phyloP scores from a whole-genome alignment of 1,140 invertebrate species.

The Stegodyphus dumicola region DNA sequence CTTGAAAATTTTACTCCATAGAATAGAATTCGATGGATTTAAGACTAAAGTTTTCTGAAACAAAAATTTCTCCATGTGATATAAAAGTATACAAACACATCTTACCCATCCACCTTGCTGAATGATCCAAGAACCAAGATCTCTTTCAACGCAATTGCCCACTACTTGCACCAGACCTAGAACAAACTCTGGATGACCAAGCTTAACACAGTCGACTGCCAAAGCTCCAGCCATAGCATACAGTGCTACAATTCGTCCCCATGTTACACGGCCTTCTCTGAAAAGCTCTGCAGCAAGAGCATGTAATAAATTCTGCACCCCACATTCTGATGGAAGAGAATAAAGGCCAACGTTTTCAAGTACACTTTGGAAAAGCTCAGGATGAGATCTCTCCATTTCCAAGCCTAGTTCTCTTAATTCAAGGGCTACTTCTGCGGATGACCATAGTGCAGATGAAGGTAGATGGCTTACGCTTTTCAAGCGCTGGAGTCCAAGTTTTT shows the following conservation, averaged over 20 bases:
- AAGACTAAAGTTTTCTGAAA: no score
- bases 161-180: constrained; percentile 75
- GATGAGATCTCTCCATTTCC: constrained; percentile 65
- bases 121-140: constrained; percentile 77
- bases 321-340: constrained; percentile 71
- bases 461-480: constrained; percentile 71
- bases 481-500: constrained; percentile 77
- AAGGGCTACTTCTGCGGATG: constrained; percentile 61
- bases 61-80: no score
- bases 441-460: constrained; percentile 65
- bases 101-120: constrained; percentile 80
- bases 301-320: constrained; percentile 71
- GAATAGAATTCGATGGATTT: no score
- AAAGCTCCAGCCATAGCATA: constrained; percentile 78
- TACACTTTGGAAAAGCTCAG: constrained; percentile 74
- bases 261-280: constrained; percentile 72
- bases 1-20: no score
- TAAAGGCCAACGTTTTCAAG: constrained; percentile 71
- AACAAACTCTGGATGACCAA: constrained; percentile 72
- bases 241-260: constrained; percentile 77
- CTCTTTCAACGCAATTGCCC: constrained; percentile 75
- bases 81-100: no score
- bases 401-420: constrained; percentile 60
- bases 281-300: constrained; percentile 75
- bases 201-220: constrained; percentile 76